phyloP scores from a whole-genome alignment of 1,140 invertebrate genomes.

The Magallana angulata region DNA sequence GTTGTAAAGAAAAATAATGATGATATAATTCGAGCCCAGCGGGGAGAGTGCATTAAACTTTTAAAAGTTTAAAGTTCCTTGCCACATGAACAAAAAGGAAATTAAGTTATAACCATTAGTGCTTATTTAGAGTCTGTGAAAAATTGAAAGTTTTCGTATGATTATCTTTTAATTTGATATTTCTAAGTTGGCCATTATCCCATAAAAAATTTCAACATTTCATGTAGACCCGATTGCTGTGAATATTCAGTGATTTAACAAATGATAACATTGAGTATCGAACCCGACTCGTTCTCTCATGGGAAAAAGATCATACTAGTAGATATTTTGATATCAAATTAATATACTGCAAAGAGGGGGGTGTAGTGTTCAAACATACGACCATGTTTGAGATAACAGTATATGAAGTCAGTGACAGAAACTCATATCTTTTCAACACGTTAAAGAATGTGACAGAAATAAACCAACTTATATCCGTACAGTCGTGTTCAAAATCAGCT shows the following conservation, averaged over 20 bases:
- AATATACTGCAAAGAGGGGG: too few species aligned
- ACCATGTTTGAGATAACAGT: too few species aligned
- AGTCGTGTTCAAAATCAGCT: too few species aligned
- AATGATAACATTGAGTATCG: constrained; percentile 6
- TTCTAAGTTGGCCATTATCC: constrained; percentile 7
- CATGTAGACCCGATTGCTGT: neutral
- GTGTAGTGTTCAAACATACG: too few species aligned
- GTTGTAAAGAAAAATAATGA: constrained; percentile 19
- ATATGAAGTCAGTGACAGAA: too few species aligned
- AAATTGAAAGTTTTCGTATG: constrained; percentile 26
- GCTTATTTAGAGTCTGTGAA: constrained; percentile 5
- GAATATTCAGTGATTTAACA: constrained; percentile 7
- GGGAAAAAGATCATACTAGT: neutral
- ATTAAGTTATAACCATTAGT: constrained; percentile 38
- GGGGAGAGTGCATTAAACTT: constrained; percentile 35
- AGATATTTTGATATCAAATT: neutral
- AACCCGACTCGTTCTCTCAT: neutral
- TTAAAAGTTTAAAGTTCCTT: constrained; percentile 35
- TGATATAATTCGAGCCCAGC: neutral
- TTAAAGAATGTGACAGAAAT: too few species aligned
- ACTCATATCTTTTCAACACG: too few species aligned
- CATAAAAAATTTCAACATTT: neutral
- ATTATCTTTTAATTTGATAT: constrained; percentile 30
- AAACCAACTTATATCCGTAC: too few species aligned
- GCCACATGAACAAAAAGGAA: constrained; percentile 1